Evolutionary conservation across 2,888 invertebrate species (phyloP).

Genomic region (Hirtodrosophila histrioides): DNA sequence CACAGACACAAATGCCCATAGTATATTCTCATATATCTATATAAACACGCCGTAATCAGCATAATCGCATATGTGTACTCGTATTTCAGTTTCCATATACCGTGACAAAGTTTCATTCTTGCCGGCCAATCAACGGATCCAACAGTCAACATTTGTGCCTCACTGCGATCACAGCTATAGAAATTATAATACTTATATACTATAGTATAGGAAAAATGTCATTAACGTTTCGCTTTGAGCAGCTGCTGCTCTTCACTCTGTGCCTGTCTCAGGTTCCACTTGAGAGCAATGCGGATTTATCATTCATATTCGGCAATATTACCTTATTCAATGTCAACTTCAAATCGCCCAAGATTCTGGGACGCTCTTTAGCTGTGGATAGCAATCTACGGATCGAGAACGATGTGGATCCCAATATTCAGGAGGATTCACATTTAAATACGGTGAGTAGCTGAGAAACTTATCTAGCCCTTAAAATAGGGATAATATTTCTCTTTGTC

Average conservation of each 20-base stretch:
- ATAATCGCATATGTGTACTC: slow-evolving; percentile 11
- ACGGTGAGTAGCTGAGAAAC: slow-evolving; percentile 63
- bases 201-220: slow-evolving; percentile 28
- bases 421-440: slow-evolving; percentile 76
- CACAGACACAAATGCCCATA: slow-evolving; percentile 13
- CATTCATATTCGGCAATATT: slow-evolving; percentile 66
- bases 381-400: slow-evolving; percentile 38
- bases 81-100: slow-evolving; percentile 31
- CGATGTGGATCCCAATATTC: slow-evolving; percentile 75
- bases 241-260: slow-evolving; percentile 30
- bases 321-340: slow-evolving; percentile 74
- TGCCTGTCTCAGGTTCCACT: slow-evolving; percentile 32
- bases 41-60: slow-evolving; percentile 20
- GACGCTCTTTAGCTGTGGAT: slow-evolving; percentile 30
- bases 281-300: slow-evolving; percentile 43
- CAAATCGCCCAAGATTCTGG: slow-evolving; percentile 51
- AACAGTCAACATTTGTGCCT: slow-evolving; percentile 66
- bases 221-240: slow-evolving; percentile 14
- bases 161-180: slow-evolving; percentile 38
- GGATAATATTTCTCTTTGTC: too few species aligned
- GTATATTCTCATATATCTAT: slow-evolving; percentile 1
- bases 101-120: slow-evolving; percentile 65
- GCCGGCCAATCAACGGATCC: slow-evolving; percentile 38
- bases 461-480: too few species aligned
- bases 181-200: slow-evolving; percentile 7